Conservation (phyloP, 1,140 invertebrate species). For the Trichonephila clavata region DNA sequence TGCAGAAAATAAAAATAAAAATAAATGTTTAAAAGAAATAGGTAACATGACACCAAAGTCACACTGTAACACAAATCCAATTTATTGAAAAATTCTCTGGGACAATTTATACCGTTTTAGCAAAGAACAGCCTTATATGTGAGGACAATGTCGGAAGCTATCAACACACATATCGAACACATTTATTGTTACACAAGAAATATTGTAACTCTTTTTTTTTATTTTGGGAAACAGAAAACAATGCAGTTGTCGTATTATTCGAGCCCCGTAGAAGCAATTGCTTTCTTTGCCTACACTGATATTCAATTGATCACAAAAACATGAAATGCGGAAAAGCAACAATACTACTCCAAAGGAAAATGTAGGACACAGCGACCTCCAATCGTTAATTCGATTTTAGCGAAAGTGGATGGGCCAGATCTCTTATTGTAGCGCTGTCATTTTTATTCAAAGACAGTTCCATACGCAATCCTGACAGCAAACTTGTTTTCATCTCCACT, state of each 20-base stretch:
- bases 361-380: constrained; percentile 21
- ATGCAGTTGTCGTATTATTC: constrained; percentile 35
- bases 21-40: too few relatives aligned
- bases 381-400: constrained; percentile 63
- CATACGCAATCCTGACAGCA: constrained; percentile 41
- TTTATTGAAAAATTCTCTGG: not conserved
- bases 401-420: constrained; percentile 23
- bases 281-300: not conserved
- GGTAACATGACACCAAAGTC: not conserved
- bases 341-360: constrained; percentile 7
- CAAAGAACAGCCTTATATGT: not conserved
- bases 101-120: not conserved
- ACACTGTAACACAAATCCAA: not conserved
- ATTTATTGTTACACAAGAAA: constrained; percentile 32
- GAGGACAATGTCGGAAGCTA: not conserved
- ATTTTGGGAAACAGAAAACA: not conserved
- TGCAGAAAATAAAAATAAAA: too few relatives aligned
- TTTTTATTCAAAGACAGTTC: constrained; percentile 65
- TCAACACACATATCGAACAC: not conserved
- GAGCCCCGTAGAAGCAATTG: not conserved
- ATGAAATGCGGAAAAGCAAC: constrained; percentile 33
- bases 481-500: constrained; percentile 44
- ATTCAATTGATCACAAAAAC: constrained; percentile 50
- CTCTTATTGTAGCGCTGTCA: constrained; percentile 58
- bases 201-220: constrained; percentile 10